A percentile compares a stretch with the other conserved stretches of the same genome.
Evolutionary conservation across 2,888 invertebrate species (phyloP).

Genomic region (Rosalia funebris): DNA sequence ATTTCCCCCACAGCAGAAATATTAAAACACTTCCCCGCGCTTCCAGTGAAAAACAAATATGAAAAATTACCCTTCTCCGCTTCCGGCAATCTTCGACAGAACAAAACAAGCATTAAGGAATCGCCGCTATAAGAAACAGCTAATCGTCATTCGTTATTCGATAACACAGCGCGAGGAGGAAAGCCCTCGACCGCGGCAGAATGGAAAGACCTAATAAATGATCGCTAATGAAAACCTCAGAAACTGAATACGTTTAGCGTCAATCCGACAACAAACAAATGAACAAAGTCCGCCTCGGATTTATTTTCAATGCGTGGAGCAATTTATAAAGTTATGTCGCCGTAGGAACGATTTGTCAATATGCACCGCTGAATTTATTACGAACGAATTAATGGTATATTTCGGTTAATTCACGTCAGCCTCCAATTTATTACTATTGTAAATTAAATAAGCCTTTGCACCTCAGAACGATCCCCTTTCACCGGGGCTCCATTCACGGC

Average conservation of each 20-base stretch:
- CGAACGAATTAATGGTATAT: too few relatives aligned
- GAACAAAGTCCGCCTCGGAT: constrained; percentile 11
- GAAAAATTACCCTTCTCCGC: not conserved
- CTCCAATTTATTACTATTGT: too few relatives aligned
- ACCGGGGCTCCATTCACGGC: too few relatives aligned
- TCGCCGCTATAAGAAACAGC: not conserved
- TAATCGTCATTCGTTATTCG: constrained; percentile 1
- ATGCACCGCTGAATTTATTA: too few relatives aligned
- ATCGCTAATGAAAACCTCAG: constrained; percentile 13
- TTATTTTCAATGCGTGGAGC: constrained; percentile 6
- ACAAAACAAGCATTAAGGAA: constrained; percentile 8
- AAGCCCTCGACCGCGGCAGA: not conserved
- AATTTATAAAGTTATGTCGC: constrained; percentile 8
- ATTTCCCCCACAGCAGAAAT: too few relatives aligned
- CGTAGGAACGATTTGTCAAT: constrained; percentile 6
- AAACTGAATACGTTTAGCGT: constrained; percentile 17
- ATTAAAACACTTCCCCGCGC: too few relatives aligned
- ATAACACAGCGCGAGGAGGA: constrained; percentile 8
- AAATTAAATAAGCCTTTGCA: too few relatives aligned
- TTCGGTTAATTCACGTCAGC: too few relatives aligned
- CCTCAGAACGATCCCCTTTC: too few relatives aligned
- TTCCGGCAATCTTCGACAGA: not conserved
- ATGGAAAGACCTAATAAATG: constrained; percentile 6
- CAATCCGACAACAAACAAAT: constrained; percentile 10
- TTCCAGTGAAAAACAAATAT: not conserved